Conservation (phyloP, 2,797 vertebrate species). For the Argyrosomus regius region DNA sequence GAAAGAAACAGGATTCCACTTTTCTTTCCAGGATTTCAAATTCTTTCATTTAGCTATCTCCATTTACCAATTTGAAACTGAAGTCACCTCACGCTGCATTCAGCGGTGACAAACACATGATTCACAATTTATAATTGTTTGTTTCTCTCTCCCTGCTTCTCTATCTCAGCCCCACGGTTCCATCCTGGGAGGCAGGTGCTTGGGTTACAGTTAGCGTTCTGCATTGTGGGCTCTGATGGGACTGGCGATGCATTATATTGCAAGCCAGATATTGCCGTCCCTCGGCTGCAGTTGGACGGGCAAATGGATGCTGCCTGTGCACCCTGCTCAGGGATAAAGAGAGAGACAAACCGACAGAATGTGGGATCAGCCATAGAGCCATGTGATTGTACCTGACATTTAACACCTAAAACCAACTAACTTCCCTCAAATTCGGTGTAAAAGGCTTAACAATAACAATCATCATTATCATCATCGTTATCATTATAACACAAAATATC, state of each 20-base stretch:
- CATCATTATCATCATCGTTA: conserved; percentile 40
- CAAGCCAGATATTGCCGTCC: conserved; percentile 65
- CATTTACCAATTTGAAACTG: conserved; percentile 63
- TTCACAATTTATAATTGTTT: conserved; percentile 66
- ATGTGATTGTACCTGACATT: conserved; percentile 29
- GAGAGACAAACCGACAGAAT: conserved; percentile 29
- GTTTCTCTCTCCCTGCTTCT: conserved; percentile 24
- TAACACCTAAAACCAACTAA: conserved; percentile 35
- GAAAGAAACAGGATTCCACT: conserved; percentile 68
- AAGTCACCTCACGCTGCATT: conserved; percentile 61
- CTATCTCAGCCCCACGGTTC: conserved; percentile 5
- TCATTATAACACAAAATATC: conserved; percentile 27
- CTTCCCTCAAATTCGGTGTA: background rate
- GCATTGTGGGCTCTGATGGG: conserved; percentile 79
- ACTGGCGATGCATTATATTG: conserved; percentile 79
- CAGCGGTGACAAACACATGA: conserved; percentile 46
- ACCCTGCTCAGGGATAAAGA: conserved; percentile 55
- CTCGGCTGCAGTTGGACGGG: conserved; percentile 60
- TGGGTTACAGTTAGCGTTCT: conserved; percentile 74
- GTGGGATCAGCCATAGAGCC: conserved; percentile 17
- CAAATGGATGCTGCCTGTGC: conserved; percentile 63
- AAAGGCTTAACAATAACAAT: conserved; percentile 32
- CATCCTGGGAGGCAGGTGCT: conserved; percentile 73
- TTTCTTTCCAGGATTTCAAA: conserved; percentile 57
- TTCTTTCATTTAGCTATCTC: conserved; percentile 75